Percentiles rank a stretch among this genome's conserved stretches.
Conservation (phyloP, 2,888 invertebrate genomes). For the Netelia virgata region DNA sequence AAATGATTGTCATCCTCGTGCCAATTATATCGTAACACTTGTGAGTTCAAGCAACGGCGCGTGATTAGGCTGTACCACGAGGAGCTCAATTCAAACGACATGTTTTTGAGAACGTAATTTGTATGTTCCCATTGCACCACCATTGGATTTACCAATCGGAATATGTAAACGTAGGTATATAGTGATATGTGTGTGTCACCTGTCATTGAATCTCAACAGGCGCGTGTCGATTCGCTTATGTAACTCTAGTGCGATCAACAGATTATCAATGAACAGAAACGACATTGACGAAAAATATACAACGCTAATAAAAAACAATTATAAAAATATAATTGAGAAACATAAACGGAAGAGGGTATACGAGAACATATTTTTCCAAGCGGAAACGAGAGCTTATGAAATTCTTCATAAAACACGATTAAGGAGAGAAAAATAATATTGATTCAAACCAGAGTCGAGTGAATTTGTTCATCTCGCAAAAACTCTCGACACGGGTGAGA, state of each 20-base stretch:
- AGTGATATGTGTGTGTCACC: neutral
- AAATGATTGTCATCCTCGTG: neutral
- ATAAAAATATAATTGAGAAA: too few relatives aligned
- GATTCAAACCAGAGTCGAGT: neutral
- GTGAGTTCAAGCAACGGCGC: slow-evolving; percentile 21
- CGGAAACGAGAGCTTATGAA: too few relatives aligned
- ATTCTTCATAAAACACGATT: too few relatives aligned
- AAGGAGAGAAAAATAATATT: neutral
- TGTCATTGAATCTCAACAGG: neutral
- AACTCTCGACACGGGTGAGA: slow-evolving; percentile 1
- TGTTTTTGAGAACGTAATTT: slow-evolving; percentile 5
- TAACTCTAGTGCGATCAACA: too few relatives aligned
- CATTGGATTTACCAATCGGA: slow-evolving; percentile 9
- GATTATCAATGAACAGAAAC: too few relatives aligned
- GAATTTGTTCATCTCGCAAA: neutral
- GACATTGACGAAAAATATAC: too few relatives aligned
- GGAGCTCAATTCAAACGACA: slow-evolving; percentile 31
- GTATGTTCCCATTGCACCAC: neutral
- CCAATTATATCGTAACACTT: slow-evolving; percentile 3
- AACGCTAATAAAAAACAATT: too few relatives aligned
- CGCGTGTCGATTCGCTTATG: too few relatives aligned
- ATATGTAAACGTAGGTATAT: slow-evolving; percentile 8
- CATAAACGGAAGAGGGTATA: too few relatives aligned
- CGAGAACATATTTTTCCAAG: too few relatives aligned
- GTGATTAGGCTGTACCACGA: slow-evolving; percentile 25